These are phyloP conservation scores for Conomelus anceps DNA, from an alignment of 2,888 invertebrate species.

Conservation along the genomic window DNA sequence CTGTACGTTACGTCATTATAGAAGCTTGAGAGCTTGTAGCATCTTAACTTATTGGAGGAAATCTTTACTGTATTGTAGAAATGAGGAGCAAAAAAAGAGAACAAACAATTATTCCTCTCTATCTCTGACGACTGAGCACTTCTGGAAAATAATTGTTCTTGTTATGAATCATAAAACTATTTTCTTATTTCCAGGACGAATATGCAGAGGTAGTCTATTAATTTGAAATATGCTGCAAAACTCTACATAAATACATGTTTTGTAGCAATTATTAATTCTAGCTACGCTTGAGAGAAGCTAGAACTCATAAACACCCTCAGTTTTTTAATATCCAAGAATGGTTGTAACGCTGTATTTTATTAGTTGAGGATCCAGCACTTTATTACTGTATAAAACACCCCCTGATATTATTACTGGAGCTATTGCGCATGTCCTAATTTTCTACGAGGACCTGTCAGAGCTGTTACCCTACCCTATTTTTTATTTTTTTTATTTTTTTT, in stretches of 20 bases:
- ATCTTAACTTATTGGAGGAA: no score
- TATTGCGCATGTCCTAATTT: not conserved
- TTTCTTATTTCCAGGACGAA: not conserved
- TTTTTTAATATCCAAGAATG: not conserved
- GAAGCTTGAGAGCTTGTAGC: not conserved
- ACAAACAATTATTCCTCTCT: not conserved
- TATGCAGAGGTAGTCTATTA: not conserved
- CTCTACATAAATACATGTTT: not conserved
- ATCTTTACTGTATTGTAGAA: no score
- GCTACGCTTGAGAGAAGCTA: not conserved
- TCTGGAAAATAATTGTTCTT: not conserved
- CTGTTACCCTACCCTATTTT: no score
- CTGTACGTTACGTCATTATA: no score
- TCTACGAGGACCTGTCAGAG: not conserved
- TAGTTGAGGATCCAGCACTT: not conserved
- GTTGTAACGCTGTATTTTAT: not conserved
- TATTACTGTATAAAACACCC: not conserved
- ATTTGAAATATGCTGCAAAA: not conserved
- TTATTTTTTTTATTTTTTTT: no score
- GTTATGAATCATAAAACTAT: not conserved
- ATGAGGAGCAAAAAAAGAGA: not conserved
- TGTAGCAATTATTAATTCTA: not conserved
- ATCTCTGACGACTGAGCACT: not conserved
- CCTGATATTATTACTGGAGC: not conserved
- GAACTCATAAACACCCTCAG: not conserved